Percentiles rank a stretch among this genome's conserved stretches.
phyloP scores from a whole-genome alignment of 1,140 invertebrate species.

The Pararge aegeria region DNA sequence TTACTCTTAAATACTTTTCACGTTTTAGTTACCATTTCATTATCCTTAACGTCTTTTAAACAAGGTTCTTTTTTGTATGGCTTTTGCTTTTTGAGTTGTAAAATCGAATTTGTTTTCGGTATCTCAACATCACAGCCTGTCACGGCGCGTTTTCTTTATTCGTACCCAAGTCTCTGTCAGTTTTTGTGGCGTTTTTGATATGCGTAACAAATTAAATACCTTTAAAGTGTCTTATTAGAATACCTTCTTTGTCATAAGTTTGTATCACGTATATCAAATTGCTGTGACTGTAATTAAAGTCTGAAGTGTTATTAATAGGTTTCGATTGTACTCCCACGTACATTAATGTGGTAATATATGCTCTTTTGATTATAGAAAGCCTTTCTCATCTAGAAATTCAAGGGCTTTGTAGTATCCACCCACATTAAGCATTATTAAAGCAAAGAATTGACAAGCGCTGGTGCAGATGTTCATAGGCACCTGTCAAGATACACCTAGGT shows the following conservation, averaged over 20 bases:
- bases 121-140: conserved; percentile 18
- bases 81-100: background rate
- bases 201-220: conserved; percentile 25
- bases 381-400: too few species aligned
- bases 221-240: conserved; percentile 17
- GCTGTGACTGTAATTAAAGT: background rate
- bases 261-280: background rate
- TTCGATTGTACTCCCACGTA: background rate
- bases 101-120: conserved; percentile 13
- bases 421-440: too few species aligned
- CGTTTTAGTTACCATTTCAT: background rate
- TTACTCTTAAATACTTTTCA: conserved; percentile 9
- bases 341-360: background rate
- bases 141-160: conserved; percentile 26
- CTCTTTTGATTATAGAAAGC: background rate
- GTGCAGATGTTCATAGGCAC: too few species aligned
- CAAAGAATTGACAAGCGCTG: too few species aligned
- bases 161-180: conserved; percentile 20
- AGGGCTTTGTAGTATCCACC: too few species aligned
- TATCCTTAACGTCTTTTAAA: background rate
- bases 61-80: conserved; percentile 1
- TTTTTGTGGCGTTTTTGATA: conserved; percentile 21
- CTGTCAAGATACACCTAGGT: conserved; percentile 59
- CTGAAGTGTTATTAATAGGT: background rate
- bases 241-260: background rate